These are phyloP conservation scores for Helogale parvula DNA, from an alignment of 2,113 vertebrate genomes.

Conservation along the genomic window DNA sequence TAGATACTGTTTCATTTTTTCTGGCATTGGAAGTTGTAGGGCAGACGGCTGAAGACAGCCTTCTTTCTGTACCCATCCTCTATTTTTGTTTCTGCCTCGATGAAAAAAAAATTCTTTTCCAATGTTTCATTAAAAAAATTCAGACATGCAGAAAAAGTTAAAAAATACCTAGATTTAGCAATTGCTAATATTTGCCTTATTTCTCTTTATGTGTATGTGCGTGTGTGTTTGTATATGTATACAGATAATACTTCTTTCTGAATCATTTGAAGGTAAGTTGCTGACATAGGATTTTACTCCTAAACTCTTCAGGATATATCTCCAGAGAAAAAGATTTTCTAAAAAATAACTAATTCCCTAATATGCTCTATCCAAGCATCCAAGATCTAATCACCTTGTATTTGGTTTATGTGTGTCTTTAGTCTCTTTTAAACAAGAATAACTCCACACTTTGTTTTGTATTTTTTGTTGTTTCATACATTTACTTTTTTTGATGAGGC, in stretches of 20 bases:
- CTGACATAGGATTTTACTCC: neutral
- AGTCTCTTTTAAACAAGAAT: neutral
- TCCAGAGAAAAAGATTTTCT: neutral
- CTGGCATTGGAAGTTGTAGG: neutral
- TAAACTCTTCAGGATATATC: neutral
- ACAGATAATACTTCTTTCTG: neutral
- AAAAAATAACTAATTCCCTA: neutral
- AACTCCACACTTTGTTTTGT: neutral
- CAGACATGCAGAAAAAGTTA: neutral
- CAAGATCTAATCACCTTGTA: neutral
- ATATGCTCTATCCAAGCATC: neutral
- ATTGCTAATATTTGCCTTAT: slow-evolving; percentile 2
- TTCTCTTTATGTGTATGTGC: neutral
- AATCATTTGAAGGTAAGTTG: neutral
- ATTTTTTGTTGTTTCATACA: neutral
- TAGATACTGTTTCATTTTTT: neutral
- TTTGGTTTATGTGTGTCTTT: neutral
- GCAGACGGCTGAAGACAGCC: neutral
- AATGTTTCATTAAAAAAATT: neutral
- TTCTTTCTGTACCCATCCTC: neutral
- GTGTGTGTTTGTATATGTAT: neutral
- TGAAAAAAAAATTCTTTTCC: neutral
- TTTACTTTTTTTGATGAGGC: neutral
- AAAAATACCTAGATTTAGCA: neutral
- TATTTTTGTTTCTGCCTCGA: neutral